Conservation (phyloP, 2,113 vertebrate genomes). For the Macaca mulatta region DNA sequence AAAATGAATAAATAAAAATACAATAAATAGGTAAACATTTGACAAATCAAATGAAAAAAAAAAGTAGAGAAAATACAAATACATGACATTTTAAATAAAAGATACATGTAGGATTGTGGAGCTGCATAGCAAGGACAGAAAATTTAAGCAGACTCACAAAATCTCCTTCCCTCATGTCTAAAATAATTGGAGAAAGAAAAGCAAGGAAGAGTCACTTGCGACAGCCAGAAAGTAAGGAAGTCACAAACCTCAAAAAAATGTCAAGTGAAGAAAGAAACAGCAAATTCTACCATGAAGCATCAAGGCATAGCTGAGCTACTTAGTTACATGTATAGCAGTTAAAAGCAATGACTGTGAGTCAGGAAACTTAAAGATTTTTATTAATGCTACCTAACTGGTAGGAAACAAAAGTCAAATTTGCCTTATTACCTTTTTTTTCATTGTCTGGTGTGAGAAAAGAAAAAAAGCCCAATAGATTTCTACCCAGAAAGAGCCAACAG, state of each 20-base stretch:
- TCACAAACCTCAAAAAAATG: slow-evolving; percentile 42
- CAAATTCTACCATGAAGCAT: background rate
- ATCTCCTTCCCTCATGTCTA: background rate
- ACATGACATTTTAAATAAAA: background rate
- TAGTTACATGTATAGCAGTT: background rate
- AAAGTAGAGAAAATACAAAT: background rate
- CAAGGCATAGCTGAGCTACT: background rate
- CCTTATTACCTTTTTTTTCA: background rate
- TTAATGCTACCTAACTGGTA: background rate
- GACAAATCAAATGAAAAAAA: background rate
- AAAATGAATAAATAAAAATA: background rate
- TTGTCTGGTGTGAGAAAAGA: background rate
- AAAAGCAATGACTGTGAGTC: background rate
- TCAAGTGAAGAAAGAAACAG: background rate
- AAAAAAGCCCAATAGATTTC: background rate
- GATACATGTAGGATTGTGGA: background rate
- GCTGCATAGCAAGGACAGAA: background rate
- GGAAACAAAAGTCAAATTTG: background rate
- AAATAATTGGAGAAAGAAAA: background rate
- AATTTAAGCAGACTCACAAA: background rate
- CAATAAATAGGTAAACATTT: background rate
- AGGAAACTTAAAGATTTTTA: background rate
- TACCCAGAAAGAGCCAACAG: background rate
- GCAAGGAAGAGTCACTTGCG: background rate
- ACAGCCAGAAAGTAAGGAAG: background rate